phyloP scores from a whole-genome alignment of 2,888 invertebrate species.

The Rhopalosiphum nymphaeae region DNA sequence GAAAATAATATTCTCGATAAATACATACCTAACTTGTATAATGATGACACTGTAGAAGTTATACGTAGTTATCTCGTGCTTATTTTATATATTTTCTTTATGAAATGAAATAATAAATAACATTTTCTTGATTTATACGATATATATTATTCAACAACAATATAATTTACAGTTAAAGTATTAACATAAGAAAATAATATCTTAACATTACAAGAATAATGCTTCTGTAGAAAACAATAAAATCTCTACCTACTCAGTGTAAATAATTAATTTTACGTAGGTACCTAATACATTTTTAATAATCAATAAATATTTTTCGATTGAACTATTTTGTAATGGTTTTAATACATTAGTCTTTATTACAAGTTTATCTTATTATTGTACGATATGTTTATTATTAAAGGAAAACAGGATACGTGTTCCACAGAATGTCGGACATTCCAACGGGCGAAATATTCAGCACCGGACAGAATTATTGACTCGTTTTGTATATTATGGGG shows the following conservation, averaged over 20 bases:
- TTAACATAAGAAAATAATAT: neutral
- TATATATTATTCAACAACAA: neutral
- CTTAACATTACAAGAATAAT: neutral
- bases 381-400: conserved; percentile 31
- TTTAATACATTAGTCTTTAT: conserved; percentile 6
- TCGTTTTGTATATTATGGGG: conserved; percentile 60
- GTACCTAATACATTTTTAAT: neutral
- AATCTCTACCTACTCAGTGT: neutral
- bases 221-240: neutral
- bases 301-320: neutral
- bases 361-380: conserved; percentile 27
- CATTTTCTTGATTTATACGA: neutral
- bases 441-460: conserved; percentile 63
- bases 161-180: neutral
- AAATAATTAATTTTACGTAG: neutral
- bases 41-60: neutral
- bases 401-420: conserved; percentile 55
- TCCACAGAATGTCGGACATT: conserved; percentile 56
- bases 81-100: neutral
- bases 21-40: neutral
- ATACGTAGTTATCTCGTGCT: neutral
- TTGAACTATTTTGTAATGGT: neutral
- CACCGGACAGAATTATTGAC: conserved; percentile 61
- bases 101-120: neutral
- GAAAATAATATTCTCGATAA: neutral